Conservation (phyloP, 2,113 vertebrate genomes). For the Otus sunia region DNA sequence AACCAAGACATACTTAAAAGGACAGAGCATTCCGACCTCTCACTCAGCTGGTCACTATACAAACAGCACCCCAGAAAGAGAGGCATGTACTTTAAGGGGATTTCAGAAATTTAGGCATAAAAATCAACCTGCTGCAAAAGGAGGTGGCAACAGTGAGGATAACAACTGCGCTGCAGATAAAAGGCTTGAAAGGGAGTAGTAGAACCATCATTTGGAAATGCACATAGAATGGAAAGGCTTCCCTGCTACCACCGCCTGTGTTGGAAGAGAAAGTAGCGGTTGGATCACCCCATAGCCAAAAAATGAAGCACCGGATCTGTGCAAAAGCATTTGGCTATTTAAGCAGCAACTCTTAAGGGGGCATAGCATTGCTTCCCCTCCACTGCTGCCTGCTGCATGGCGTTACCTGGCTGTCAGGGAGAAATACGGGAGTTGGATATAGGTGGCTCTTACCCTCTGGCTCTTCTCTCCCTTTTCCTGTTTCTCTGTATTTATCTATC, state of each 20-base stretch:
- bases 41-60: background rate
- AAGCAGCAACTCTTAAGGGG: background rate
- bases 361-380: background rate
- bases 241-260: fast-evolving
- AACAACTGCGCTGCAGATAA: too few relatives aligned
- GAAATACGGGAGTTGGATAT: fast-evolving
- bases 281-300: background rate
- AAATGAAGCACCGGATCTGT: background rate
- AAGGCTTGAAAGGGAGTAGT: background rate
- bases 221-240: background rate
- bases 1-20: background rate
- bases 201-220: background rate
- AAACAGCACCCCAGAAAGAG: fast-evolving
- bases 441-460: background rate
- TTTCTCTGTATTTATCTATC: background rate
- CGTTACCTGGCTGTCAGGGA: background rate
- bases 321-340: background rate
- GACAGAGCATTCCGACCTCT: background rate
- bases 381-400: fast-evolving
- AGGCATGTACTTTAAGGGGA: fast-evolving
- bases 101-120: background rate
- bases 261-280: background rate
- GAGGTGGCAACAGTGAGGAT: background rate
- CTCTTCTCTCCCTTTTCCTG: background rate
- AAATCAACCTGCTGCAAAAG: background rate